A percentile compares a stretch with the other conserved stretches of the same genome.
These are phyloP conservation scores for Trichogramma evanescens DNA, from an alignment of 2,888 invertebrate genomes.

Conservation along the genomic window DNA sequence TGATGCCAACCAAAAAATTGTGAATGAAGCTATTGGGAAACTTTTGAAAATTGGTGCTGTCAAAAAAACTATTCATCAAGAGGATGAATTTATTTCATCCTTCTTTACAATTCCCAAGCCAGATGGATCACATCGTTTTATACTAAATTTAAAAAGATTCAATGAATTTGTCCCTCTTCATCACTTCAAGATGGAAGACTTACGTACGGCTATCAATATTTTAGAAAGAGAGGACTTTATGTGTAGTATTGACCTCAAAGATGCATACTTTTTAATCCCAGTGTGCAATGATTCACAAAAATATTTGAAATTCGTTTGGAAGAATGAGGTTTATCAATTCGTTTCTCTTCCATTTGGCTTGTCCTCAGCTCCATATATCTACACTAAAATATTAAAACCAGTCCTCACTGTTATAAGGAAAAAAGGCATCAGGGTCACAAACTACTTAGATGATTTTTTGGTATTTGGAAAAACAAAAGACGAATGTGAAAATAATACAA, in stretches of 20 bases:
- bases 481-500: neutral
- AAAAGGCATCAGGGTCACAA: neutral
- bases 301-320: neutral
- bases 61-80: no score
- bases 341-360: slow-evolving; percentile 1
- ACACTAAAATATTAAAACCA: slow-evolving; percentile 1
- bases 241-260: neutral
- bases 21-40: no score
- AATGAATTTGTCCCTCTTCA: neutral
- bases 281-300: neutral
- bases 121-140: neutral
- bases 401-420: neutral
- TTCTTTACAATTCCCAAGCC: neutral
- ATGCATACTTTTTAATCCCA: neutral
- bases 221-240: neutral
- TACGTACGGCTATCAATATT: neutral
- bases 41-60: no score
- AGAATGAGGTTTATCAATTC: neutral
- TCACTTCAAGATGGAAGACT: neutral
- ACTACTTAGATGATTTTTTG: slow-evolving; percentile 6
- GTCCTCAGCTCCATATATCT: neutral
- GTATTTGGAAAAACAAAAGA: neutral
- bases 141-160: neutral
- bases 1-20: no score
- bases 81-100: neutral